Conservation (phyloP, 2,888 invertebrate species). For the Cheiracanthium punctorium region DNA sequence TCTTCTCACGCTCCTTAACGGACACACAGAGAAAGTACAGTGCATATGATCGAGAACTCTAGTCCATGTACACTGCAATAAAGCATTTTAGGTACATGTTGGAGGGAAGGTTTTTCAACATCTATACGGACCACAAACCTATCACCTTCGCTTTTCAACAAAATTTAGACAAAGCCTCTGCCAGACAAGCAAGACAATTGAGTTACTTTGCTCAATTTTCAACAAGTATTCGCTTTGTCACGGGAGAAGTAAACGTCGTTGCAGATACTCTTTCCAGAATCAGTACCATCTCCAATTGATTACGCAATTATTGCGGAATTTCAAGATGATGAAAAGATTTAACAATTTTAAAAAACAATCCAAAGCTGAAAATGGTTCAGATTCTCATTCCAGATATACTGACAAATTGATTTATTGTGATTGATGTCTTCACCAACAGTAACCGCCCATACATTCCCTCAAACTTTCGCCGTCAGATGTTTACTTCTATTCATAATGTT, state of each 20-base stretch:
- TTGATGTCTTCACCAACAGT: background rate
- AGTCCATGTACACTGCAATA: background rate
- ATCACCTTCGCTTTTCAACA: no score
- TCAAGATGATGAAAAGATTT: background rate
- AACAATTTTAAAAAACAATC: no score
- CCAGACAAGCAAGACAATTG: background rate
- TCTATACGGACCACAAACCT: no score
- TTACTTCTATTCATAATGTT: background rate
- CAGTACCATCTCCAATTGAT: no score
- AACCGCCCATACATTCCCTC: no score
- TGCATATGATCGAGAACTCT: background rate
- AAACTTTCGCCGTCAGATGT: no score
- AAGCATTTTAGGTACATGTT: no score
- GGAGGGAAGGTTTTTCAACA: no score
- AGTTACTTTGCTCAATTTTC: background rate
- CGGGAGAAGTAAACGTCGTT: background rate
- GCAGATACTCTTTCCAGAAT: background rate
- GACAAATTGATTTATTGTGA: background rate
- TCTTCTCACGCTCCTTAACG: background rate
- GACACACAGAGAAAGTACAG: background rate
- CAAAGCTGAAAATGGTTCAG: background rate
- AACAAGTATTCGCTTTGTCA: background rate
- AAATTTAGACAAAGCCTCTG: no score
- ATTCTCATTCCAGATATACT: background rate
- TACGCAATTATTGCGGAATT: no score